phyloP scores from a whole-genome alignment of 1,140 invertebrate genomes.

The Tachypleus tridentatus region DNA sequence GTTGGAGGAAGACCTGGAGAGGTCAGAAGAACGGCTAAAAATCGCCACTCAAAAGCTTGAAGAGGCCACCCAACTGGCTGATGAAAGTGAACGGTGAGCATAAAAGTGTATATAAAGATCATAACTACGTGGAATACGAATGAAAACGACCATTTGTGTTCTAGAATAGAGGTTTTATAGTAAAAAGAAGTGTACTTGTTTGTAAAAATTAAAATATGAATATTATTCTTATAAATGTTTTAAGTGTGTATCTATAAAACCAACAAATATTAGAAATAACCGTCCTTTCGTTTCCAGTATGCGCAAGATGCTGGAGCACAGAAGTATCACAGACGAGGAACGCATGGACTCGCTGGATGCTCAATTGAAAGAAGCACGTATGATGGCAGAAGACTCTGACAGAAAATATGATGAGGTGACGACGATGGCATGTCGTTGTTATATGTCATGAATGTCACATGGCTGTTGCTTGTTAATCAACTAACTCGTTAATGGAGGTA shows the following conservation, averaged over 20 bases:
- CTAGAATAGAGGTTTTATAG: too few species aligned
- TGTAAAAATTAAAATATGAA: too few species aligned
- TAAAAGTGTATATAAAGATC: too few species aligned
- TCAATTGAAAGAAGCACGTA: slow-evolving; percentile 98
- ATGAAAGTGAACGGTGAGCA: slow-evolving; percentile 97
- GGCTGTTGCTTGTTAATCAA: too few species aligned
- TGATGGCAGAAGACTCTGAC: slow-evolving; percentile 99
- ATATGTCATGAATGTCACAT: too few species aligned
- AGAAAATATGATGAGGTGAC: slow-evolving; percentile 99
- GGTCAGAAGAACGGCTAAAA: slow-evolving; percentile 90
- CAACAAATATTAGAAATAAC: too few species aligned
- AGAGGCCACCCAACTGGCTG: slow-evolving; percentile 95
- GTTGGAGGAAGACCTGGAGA: slow-evolving; percentile 95
- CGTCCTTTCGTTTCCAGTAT: slow-evolving; percentile 49
- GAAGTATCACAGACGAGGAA: slow-evolving; percentile 98
- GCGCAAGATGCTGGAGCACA: slow-evolving; percentile 99
- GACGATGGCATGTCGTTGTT: background rate
- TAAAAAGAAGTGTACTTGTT: too few species aligned
- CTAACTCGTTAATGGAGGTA: too few species aligned
- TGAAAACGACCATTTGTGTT: too few species aligned
- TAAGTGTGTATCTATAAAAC: too few species aligned
- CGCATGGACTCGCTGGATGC: slow-evolving; percentile 98
- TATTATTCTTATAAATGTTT: too few species aligned
- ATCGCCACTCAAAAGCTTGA: slow-evolving; percentile 82
- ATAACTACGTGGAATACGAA: too few species aligned